Conservation (phyloP, 92 coral and sea anemone species). For the Paramuricea clavata region DNA sequence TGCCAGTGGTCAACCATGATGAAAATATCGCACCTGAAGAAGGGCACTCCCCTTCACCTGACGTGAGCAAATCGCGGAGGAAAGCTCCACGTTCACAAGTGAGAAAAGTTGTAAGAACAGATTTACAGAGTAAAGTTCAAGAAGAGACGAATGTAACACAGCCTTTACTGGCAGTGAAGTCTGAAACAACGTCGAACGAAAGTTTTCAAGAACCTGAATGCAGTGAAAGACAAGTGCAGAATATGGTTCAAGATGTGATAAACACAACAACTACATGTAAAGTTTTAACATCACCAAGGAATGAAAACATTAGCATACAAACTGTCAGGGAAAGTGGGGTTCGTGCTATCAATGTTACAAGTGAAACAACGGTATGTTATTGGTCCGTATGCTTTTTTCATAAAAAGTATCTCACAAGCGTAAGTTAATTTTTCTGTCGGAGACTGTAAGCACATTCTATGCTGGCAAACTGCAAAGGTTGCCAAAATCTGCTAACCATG, state of each 20-base stretch:
- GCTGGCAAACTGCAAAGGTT: no score
- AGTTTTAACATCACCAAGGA: neutral
- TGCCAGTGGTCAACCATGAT: neutral
- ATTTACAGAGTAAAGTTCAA: neutral
- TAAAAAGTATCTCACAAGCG: no score
- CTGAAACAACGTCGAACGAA: neutral
- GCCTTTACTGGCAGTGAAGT: neutral
- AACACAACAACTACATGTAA: neutral
- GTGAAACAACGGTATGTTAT: conserved; percentile 12
- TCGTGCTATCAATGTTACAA: neutral
- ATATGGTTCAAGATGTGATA: neutral
- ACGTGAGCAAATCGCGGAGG: neutral
- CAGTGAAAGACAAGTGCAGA: neutral
- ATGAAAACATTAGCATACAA: neutral
- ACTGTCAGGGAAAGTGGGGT: neutral
- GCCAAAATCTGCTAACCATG: no score
- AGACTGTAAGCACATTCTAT: no score
- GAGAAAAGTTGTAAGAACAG: conserved; percentile 3
- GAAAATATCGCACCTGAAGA: conserved; percentile 8
- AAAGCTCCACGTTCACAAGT: conserved; percentile 30
- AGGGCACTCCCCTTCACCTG: neutral
- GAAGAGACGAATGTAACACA: neutral
- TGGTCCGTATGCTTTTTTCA: no score
- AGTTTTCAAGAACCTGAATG: neutral
- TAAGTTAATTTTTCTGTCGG: no score